phyloP scores from a whole-genome alignment of 53 echinoderm and acorn worm genomes.

The Luidia sarsii region DNA sequence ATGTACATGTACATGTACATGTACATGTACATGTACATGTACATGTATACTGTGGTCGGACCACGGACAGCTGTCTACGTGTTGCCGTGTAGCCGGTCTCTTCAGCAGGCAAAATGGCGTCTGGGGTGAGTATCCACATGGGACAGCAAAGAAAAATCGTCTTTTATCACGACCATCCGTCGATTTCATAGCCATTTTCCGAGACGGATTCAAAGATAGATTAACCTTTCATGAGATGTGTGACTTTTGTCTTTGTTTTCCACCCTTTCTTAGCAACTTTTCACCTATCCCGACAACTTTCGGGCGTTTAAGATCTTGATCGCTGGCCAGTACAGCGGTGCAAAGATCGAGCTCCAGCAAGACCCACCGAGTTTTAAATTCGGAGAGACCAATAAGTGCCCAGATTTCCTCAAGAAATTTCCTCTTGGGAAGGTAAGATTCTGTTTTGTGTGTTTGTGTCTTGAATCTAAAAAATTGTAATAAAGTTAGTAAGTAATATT shows the following conservation, averaged over 20 bases:
- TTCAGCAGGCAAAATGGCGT: conserved; percentile 79
- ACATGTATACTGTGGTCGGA: no score
- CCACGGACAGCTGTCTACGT: no score
- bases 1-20: no score
- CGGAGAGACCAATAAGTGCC: conserved; percentile 92
- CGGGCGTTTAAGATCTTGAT: conserved; percentile 96
- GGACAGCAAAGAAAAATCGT: conserved; percentile 62
- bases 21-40: no score
- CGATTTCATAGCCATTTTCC: conserved; percentile 22
- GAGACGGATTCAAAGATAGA: background rate
- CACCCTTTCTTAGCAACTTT: conserved; percentile 81
- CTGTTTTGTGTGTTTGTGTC: background rate
- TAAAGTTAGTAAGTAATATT: no score
- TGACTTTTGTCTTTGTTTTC: conserved; percentile 1
- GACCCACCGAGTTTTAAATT: conserved; percentile 95
- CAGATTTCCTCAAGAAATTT: conserved; percentile 90
- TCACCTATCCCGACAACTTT: conserved; percentile 97
- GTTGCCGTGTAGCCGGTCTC: background rate
- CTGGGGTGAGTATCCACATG: conserved; percentile 87
- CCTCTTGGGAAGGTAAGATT: conserved; percentile 92
- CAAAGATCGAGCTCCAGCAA: conserved; percentile 84
- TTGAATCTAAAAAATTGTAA: background rate
- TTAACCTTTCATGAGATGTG: background rate
- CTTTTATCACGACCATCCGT: conserved; percentile 53
- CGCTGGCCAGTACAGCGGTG: conserved; percentile 94